Evolutionary conservation across 2,797 vertebrate species (phyloP).

Genomic region (Clarias fuscus): DNA sequence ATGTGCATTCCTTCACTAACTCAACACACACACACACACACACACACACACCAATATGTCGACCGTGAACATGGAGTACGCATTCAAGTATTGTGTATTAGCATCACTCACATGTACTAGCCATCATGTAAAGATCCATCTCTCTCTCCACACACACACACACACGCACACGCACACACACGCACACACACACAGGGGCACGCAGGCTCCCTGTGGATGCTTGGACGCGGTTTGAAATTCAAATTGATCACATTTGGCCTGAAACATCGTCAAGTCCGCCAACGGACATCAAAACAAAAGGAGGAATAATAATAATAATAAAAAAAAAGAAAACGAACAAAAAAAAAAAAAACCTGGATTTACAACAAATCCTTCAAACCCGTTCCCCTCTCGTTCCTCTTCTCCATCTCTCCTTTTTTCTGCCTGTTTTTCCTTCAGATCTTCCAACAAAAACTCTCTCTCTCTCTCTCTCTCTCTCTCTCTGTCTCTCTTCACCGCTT

Average conservation of each 20-base stretch:
- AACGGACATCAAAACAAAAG: conserved; percentile 66
- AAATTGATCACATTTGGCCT: conserved; percentile 68
- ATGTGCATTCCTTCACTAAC: conserved; percentile 79
- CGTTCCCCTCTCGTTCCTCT: conserved; percentile 53
- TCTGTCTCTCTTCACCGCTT: neutral
- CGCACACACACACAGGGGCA: conserved; percentile 40
- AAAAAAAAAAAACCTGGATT: conserved; percentile 62
- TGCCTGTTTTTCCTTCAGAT: conserved; percentile 25
- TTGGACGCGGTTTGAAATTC: conserved; percentile 64
- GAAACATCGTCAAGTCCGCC: conserved; percentile 60
- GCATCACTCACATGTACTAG: conserved; percentile 38
- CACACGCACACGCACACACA: conserved; percentile 29
- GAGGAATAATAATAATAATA: conserved; percentile 57
- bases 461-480: conserved; percentile 54
- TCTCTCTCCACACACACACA: conserved; percentile 43
- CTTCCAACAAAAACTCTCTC: conserved; percentile 29
- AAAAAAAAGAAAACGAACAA: conserved; percentile 45
- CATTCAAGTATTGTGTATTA: conserved; percentile 30
- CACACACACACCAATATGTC: conserved; percentile 39
- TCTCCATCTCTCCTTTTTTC: conserved; percentile 58
- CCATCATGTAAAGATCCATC: conserved; percentile 35
- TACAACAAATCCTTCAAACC: conserved; percentile 42
- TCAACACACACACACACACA: conserved; percentile 70
- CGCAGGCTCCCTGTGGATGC: conserved; percentile 53
- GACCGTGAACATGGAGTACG: conserved; percentile 24